Conservation (phyloP, 1,140 invertebrate genomes). For the Aphelinus atriplicis region DNA sequence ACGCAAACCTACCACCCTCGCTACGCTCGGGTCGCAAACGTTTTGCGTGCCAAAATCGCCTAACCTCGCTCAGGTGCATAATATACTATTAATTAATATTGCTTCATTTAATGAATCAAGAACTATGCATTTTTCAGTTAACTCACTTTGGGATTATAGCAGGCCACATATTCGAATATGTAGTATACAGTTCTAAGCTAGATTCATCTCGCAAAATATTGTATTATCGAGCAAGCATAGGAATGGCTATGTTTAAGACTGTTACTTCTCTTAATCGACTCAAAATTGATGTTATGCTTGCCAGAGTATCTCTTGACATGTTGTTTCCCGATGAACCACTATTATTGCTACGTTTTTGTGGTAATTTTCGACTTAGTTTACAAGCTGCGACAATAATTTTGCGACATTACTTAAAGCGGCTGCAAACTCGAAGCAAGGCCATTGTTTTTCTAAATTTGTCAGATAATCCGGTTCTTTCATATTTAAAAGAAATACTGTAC, state of each 20-base stretch:
- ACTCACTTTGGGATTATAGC: constrained; percentile 78
- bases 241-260: constrained; percentile 81
- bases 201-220: constrained; percentile 84
- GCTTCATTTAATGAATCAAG: constrained; percentile 5
- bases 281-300: constrained; percentile 62
- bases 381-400: constrained; percentile 77
- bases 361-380: constrained; percentile 61
- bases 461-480: constrained; percentile 81
- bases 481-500: constrained; percentile 80
- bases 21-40: too few species aligned
- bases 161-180: constrained; percentile 85
- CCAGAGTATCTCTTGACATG: constrained; percentile 56
- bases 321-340: constrained; percentile 46
- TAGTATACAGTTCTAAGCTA: constrained; percentile 81
- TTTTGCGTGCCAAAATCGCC: too few species aligned
- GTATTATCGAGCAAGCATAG: constrained; percentile 81
- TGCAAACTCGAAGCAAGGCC: constrained; percentile 72
- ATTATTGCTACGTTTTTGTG: constrained; percentile 67
- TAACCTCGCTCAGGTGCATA: too few species aligned
- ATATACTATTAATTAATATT: neutral
- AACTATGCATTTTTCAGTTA: neutral
- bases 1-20: too few species aligned
- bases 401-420: constrained; percentile 78
- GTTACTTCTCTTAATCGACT: constrained; percentile 77
- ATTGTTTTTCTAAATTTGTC: constrained; percentile 68